Percentiles rank a stretch among this genome's conserved stretches.
phyloP scores from a whole-genome alignment of 2,113 vertebrate species.

The Otus sunia region DNA sequence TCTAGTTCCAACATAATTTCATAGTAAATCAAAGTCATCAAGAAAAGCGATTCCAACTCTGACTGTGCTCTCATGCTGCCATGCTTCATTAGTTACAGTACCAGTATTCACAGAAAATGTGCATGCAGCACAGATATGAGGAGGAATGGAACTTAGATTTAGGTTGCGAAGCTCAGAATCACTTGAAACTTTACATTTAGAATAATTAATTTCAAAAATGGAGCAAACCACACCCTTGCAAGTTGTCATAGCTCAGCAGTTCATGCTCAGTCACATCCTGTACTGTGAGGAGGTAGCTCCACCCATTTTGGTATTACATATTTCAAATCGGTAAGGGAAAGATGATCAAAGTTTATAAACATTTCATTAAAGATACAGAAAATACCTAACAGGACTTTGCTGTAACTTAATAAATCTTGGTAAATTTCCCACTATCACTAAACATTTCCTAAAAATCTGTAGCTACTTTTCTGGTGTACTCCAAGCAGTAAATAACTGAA shows the following conservation, averaged over 20 bases:
- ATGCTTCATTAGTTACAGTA: not conserved
- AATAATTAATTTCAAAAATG: not conserved
- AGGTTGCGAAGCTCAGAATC: not conserved
- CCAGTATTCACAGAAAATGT: not conserved
- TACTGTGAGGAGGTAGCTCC: not conserved
- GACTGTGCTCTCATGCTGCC: not conserved
- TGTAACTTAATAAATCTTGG: not conserved
- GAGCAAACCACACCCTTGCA: not conserved
- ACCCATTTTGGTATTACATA: not conserved
- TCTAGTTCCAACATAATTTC: not conserved
- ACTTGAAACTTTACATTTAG: not conserved
- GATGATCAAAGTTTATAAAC: not conserved
- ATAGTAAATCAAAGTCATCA: not conserved
- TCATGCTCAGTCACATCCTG: not conserved
- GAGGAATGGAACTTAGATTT: not conserved
- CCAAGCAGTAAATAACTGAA: not conserved
- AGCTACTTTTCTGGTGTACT: not conserved
- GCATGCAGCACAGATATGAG: not conserved
- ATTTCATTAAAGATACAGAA: not conserved
- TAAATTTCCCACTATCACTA: not conserved
- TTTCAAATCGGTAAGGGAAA: not conserved
- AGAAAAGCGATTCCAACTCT: not conserved
- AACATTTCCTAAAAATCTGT: not conserved
- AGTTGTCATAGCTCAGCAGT: not conserved
- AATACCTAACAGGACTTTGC: not conserved